A percentile compares a stretch with the other conserved stretches of the same genome.
Conservation (phyloP, 2,797 vertebrate genomes). For the Hemitrygon akajei region DNA sequence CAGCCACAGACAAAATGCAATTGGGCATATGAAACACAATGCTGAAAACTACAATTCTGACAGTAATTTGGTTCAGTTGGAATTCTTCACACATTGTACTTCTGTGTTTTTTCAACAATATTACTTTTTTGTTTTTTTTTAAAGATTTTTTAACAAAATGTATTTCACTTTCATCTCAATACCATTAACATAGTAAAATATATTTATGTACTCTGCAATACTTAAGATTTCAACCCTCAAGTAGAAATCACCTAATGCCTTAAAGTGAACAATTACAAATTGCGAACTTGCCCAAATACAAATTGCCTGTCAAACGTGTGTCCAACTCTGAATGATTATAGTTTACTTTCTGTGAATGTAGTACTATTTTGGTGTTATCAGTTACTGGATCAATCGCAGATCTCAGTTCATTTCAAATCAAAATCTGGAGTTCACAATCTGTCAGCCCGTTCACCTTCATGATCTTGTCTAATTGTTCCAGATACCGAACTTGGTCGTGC, state of each 20-base stretch:
- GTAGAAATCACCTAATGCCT: conserved; percentile 3
- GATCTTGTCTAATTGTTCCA: conserved; percentile 78
- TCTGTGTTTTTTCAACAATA: neutral
- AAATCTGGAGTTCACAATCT: conserved; percentile 69
- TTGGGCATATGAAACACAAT: neutral
- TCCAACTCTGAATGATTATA: conserved; percentile 11
- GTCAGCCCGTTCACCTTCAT: conserved; percentile 82
- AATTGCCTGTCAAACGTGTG: conserved; percentile 32
- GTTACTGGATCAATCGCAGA: neutral
- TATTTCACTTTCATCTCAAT: conserved; percentile 25
- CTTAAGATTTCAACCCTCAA: neutral
- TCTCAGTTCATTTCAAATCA: conserved; percentile 49
- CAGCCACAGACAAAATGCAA: neutral
- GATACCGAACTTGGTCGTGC: conserved; percentile 71
- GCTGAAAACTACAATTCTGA: neutral
- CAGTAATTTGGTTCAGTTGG: neutral
- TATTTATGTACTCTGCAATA: neutral
- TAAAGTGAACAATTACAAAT: conserved; percentile 5
- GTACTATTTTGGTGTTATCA: neutral
- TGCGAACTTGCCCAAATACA: neutral
- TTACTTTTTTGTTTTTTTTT: neutral
- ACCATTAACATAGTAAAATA: conserved; percentile 31
- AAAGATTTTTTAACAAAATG: neutral
- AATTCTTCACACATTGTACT: neutral
- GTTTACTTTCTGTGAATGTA: neutral